Percentiles rank a stretch among this genome's conserved stretches.
Conservation (phyloP, 2,888 invertebrate genomes). For the Agriopis marginaria region DNA sequence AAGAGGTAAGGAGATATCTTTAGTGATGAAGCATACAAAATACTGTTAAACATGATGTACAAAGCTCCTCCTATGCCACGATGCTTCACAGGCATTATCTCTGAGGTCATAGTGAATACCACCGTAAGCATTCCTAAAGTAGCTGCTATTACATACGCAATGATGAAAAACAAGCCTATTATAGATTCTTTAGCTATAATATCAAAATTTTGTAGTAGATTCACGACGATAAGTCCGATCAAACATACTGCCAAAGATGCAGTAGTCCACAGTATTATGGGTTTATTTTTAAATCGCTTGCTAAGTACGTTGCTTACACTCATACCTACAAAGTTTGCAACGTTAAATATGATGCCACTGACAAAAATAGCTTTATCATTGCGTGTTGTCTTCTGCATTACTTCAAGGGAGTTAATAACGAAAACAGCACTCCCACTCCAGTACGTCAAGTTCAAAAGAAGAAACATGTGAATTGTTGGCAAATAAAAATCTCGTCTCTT, state of each 20-base stretch:
- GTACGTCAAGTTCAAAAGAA: constrained; percentile 36
- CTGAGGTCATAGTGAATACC: constrained; percentile 28
- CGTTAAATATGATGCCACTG: constrained; percentile 5
- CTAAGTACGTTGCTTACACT: constrained; percentile 3
- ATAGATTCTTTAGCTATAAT: constrained; percentile 30
- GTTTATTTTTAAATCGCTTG: constrained; percentile 3
- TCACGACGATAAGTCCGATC: background rate
- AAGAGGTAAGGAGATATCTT: constrained; percentile 42
- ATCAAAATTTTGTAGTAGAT: constrained; percentile 18
- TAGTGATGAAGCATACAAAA: constrained; percentile 31
- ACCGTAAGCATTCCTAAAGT: constrained; percentile 29
- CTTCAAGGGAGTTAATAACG: constrained; percentile 4
- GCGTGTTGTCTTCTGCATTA: constrained; percentile 7
- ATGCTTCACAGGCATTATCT: constrained; percentile 44
- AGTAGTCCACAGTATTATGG: background rate
- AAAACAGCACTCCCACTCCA: constrained; percentile 40
- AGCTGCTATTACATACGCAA: constrained; percentile 21
- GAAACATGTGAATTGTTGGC: constrained; percentile 38
- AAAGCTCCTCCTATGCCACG: constrained; percentile 38
- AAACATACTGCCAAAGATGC: constrained; percentile 1
- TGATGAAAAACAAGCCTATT: constrained; percentile 30
- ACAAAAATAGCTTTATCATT: constrained; percentile 26
- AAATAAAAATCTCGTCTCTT: constrained; percentile 42
- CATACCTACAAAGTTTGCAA: background rate
- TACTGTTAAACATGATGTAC: constrained; percentile 31